Conservation (phyloP, 2,113 vertebrate genomes). For the Chionomys nivalis region DNA sequence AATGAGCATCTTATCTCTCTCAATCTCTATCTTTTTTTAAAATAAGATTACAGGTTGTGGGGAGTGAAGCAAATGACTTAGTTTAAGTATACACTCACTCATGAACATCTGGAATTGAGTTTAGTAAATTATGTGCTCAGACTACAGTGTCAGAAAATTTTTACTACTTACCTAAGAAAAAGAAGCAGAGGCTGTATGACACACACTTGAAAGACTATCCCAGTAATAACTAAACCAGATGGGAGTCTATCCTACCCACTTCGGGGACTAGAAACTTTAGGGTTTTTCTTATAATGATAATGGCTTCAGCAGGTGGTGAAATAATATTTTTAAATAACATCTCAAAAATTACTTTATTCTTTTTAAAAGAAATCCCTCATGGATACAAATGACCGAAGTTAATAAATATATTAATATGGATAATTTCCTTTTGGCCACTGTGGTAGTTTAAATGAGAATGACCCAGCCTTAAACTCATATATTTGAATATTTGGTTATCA, state of each 20-base stretch:
- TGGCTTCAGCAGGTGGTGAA: background rate
- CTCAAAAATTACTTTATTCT: background rate
- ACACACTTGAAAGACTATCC: background rate
- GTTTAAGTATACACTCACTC: background rate
- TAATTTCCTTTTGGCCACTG: background rate
- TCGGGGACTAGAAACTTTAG: background rate
- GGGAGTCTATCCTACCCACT: background rate
- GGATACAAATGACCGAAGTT: background rate
- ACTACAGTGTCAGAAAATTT: slow-evolving; percentile 4
- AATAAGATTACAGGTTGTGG: background rate
- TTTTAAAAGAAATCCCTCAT: background rate
- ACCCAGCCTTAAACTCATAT: background rate
- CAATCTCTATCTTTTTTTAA: background rate
- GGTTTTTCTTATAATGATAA: background rate
- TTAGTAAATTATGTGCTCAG: background rate
- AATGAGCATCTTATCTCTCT: background rate
- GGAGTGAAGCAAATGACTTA: background rate
- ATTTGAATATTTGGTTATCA: background rate
- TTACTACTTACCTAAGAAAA: background rate
- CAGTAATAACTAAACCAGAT: background rate
- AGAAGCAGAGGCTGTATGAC: background rate
- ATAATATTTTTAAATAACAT: background rate
- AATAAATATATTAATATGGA: background rate
- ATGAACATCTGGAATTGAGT: background rate
- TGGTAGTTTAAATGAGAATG: background rate